phyloP scores from a whole-genome alignment of 2,888 invertebrate species.

The Muschampia plurimacula region DNA sequence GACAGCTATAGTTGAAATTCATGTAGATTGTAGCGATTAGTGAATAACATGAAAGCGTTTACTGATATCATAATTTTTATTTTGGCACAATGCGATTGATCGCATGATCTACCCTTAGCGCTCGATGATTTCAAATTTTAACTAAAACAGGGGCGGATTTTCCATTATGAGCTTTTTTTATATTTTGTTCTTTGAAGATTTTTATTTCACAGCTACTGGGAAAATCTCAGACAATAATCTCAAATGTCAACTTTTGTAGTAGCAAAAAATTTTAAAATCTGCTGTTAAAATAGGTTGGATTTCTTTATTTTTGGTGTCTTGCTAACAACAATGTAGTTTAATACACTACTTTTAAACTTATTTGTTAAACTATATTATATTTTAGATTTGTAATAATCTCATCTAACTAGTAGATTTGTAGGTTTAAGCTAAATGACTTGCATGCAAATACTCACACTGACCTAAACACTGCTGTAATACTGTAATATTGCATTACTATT shows the following conservation, averaged over 20 bases:
- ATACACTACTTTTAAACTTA: not conserved
- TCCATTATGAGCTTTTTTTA: not conserved
- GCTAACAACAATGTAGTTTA: not conserved
- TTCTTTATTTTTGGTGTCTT: not conserved
- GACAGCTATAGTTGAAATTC: too few species aligned
- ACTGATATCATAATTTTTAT: too few species aligned
- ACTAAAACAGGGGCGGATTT: too few species aligned
- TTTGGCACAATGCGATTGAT: too few species aligned
- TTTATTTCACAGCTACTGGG: not conserved
- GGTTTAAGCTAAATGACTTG: constrained; percentile 24
- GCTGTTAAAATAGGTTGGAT: too few species aligned
- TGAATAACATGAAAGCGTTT: too few species aligned
- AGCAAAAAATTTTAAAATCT: too few species aligned
- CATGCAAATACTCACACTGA: constrained; percentile 33
- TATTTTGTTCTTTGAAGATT: not conserved
- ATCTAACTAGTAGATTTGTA: constrained; percentile 26
- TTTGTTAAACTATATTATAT: not conserved
- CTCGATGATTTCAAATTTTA: too few species aligned
- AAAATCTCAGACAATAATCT: too few species aligned
- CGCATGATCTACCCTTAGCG: too few species aligned
- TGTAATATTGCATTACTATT: constrained; percentile 26
- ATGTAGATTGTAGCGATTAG: too few species aligned
- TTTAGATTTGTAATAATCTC: not conserved
- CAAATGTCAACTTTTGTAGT: not conserved
- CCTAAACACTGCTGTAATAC: constrained; percentile 17